These are phyloP conservation scores for Drosophila lini DNA, from an alignment of 1,140 invertebrate genomes.

Conservation along the genomic window DNA sequence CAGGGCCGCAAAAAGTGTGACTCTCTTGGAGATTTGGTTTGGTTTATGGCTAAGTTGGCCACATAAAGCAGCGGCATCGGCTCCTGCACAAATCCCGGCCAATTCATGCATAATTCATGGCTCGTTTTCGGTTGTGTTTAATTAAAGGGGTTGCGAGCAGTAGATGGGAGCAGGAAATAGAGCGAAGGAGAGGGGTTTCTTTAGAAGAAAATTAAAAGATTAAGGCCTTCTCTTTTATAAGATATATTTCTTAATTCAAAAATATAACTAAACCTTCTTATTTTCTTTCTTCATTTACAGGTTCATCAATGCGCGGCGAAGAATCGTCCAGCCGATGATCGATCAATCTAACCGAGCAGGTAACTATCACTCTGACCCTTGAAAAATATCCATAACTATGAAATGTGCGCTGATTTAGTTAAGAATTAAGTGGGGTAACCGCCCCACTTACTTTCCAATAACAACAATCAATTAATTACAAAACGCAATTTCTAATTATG, in stretches of 20 bases:
- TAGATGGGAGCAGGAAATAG: slow-evolving; percentile 5
- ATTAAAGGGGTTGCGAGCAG: slow-evolving; percentile 46
- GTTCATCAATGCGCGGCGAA: slow-evolving; percentile 99
- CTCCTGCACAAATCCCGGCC: slow-evolving; percentile 49
- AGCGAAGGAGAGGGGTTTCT: not conserved
- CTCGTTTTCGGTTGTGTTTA: slow-evolving; percentile 45
- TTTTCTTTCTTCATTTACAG: slow-evolving; percentile 86
- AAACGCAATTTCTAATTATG: slow-evolving; percentile 84
- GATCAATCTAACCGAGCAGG: slow-evolving; percentile 99
- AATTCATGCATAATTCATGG: slow-evolving; percentile 80
- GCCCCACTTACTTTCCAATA: slow-evolving; percentile 23
- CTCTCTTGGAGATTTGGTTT: slow-evolving; percentile 77
- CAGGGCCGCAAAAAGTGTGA: slow-evolving; percentile 75
- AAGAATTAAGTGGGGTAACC: slow-evolving; percentile 46
- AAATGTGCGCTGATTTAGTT: slow-evolving; percentile 64
- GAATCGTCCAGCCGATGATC: slow-evolving; percentile 99
- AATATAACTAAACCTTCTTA: slow-evolving; percentile 18
- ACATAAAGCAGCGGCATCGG: slow-evolving; percentile 63
- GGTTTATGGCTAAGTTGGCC: slow-evolving; percentile 80
- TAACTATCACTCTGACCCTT: slow-evolving; percentile 85
- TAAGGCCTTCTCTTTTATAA: not conserved
- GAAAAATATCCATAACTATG: slow-evolving; percentile 76
- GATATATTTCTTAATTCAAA: not conserved
- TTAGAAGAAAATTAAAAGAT: not conserved
- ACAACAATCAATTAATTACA: slow-evolving; percentile 8